These are phyloP conservation scores for Sceliomorpha sp. DNA, from an alignment of 2,888 invertebrate species.

Conservation along the genomic window DNA sequence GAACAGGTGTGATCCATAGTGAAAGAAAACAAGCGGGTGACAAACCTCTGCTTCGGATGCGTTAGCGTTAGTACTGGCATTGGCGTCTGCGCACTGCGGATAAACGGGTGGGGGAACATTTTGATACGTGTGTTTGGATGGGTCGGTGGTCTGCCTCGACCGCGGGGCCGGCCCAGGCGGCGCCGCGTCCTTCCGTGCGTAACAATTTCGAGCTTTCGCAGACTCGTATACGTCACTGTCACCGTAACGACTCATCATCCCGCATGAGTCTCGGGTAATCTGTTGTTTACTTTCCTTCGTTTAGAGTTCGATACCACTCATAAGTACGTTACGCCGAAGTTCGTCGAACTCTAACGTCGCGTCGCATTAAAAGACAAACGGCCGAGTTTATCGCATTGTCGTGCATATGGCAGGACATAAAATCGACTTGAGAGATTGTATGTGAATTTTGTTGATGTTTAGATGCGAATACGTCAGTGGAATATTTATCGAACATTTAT, in stretches of 20 bases:
- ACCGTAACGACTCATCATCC: slow-evolving; percentile 20
- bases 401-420: too few species aligned
- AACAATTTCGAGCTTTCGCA: slow-evolving; percentile 16
- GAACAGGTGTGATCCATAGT: slow-evolving; percentile 53
- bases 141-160: slow-evolving; percentile 68
- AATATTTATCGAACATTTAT: too few species aligned
- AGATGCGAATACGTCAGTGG: too few species aligned
- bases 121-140: slow-evolving; percentile 81
- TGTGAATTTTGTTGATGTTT: too few species aligned
- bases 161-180: slow-evolving; percentile 73
- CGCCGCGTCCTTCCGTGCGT: slow-evolving; percentile 22
- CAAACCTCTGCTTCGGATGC: slow-evolving; percentile 71
- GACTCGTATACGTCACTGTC: slow-evolving; percentile 15
- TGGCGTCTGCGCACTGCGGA: slow-evolving; percentile 67
- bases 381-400: slow-evolving; percentile 7
- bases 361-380: slow-evolving; percentile 8
- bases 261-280: slow-evolving; percentile 13
- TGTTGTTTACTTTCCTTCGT: slow-evolving; percentile 17
- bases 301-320: slow-evolving; percentile 16
- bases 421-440: too few species aligned
- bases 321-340: too few species aligned
- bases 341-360: too few species aligned
- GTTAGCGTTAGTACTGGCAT: slow-evolving; percentile 39
- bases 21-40: slow-evolving; percentile 64
- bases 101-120: slow-evolving; percentile 82